Base-by-base conservation (phyloP, 2,888 invertebrate species). In the Acronicta aceris region DNA sequence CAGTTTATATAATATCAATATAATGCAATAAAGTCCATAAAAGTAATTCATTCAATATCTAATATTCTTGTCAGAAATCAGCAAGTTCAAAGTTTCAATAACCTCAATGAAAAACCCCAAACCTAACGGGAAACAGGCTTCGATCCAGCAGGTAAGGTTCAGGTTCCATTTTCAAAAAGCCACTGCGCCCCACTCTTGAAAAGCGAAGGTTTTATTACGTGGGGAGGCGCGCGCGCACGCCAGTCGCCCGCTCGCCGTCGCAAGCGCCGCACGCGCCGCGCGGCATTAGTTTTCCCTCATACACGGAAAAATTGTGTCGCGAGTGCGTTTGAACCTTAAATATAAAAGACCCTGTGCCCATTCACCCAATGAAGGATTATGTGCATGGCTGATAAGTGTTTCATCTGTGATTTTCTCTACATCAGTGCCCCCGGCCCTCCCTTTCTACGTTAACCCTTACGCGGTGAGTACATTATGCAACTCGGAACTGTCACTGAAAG, bases 281-380 rank as follows among this genome's bases (percentile, higher is more conserved):
- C 93, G 93, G 89, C 92, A 89, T 80, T 83, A 92, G 91, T 92
- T 93, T 92, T 90, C 84, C 84, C 69, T 82, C 75, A 65, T 61
- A 71, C 67, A 81, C 85, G 90, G 93, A 92, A 93, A 93, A 93
- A 92, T 92, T 89, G 92, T 93, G 93, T 90, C 93, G 93, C 90
- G 92, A 87, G 87, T 89, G 87, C 82, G 71, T 71, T 58, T 53
- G 74, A 74, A 73, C 76, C 66, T 65, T 75, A 47, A 38, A 38
- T 15, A 63, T 64, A 47, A 72, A 61, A 65, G 65, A 69, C 76
- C 71, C 68, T 72, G 77, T 79, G 78, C 65, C 72, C 73, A 76
- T 77, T 78, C 56, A 65, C 74, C 76, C 65, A 78, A 89, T 87
- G 82, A 92, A 90, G 93, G 92, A 93, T 92, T 91, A 88, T 90